These are phyloP conservation scores for Camponotus pennsylvanicus DNA, from an alignment of 1,140 invertebrate species.

Conservation along the genomic window DNA sequence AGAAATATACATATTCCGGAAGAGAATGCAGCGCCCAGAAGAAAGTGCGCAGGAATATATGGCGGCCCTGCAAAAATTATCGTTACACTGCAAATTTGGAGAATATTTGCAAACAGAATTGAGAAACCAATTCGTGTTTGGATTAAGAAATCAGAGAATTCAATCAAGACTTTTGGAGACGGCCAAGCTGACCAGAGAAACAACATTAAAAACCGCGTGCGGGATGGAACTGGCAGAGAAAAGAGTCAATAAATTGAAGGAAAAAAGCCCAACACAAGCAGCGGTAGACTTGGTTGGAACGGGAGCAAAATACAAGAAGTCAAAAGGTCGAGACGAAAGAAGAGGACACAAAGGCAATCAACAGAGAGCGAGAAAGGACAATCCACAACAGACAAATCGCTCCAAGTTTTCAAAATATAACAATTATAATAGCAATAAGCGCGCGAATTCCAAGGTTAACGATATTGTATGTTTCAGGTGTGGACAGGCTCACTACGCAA, in stretches of 20 bases:
- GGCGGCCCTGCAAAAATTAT: constrained; percentile 55
- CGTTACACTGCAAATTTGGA: constrained; percentile 71
- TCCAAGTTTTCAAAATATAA: no score
- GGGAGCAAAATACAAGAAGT: background rate
- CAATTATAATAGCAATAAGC: no score
- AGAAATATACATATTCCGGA: constrained; percentile 68
- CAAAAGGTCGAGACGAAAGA: background rate
- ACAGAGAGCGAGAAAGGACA: background rate
- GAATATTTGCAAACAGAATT: constrained; percentile 67
- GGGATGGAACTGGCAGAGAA: background rate
- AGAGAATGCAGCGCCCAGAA: constrained; percentile 67
- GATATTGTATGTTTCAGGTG: background rate
- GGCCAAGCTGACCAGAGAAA: background rate
- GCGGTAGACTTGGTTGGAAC: background rate
- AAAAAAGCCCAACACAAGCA: background rate
- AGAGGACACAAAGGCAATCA: background rate
- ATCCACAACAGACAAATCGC: no score
- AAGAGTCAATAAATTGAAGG: background rate
- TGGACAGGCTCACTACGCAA: background rate
- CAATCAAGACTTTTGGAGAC: background rate
- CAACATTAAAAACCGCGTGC: background rate
- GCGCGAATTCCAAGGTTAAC: no score
- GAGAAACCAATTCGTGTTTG: constrained; percentile 73
- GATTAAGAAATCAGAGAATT: constrained; percentile 36
- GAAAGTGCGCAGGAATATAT: constrained; percentile 66